Conservation (phyloP, 2,113 vertebrate species). For the Daubentonia madagascariensis region DNA sequence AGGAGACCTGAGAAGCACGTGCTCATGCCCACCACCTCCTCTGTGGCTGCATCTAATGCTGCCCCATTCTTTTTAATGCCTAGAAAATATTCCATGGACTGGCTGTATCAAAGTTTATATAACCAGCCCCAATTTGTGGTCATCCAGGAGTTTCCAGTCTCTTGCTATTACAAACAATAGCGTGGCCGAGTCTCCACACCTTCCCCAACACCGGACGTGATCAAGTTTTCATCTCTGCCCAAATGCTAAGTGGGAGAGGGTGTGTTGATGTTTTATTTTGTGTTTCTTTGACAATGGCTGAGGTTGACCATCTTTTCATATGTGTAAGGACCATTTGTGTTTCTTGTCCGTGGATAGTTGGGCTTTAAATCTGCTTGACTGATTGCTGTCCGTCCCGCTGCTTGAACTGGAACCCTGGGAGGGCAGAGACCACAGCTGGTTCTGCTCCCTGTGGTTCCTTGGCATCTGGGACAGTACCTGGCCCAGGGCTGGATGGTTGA, state of each 20-base stretch:
- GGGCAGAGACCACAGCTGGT: fast-evolving
- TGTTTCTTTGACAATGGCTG: neutral
- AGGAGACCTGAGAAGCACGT: neutral
- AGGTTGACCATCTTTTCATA: neutral
- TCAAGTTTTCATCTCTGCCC: neutral
- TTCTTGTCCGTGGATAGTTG: neutral
- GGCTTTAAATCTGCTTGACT: neutral
- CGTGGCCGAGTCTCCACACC: neutral
- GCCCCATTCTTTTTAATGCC: neutral
- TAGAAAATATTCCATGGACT: neutral
- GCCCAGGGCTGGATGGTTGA: neutral
- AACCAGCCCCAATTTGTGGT: neutral
- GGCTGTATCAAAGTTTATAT: neutral
- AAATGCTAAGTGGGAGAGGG: too few relatives aligned
- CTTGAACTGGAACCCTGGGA: neutral
- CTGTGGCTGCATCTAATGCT: neutral
- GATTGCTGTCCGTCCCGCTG: fast-evolving
- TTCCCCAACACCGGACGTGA: fast-evolving
- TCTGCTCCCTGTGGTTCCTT: neutral
- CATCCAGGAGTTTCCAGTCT: neutral
- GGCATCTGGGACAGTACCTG: fast-evolving
- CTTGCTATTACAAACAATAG: neutral
- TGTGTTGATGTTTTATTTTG: neutral
- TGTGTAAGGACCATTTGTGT: fast-evolving
- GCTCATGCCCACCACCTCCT: neutral